These are phyloP conservation scores for Formicarius rufipectus DNA, from an alignment of 2,113 vertebrate species.

Conservation along the genomic window DNA sequence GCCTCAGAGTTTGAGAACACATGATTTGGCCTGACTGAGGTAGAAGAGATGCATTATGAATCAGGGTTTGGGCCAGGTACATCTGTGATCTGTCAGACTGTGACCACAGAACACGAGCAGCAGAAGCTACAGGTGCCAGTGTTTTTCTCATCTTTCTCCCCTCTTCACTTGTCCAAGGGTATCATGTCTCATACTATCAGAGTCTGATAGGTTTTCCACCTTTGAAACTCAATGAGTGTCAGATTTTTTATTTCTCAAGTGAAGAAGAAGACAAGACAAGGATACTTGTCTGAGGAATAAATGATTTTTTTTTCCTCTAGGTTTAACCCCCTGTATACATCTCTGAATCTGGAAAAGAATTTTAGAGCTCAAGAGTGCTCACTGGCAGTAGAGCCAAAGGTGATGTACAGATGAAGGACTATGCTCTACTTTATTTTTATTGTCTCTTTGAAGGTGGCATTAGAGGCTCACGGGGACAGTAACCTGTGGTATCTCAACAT, in stretches of 20 bases:
- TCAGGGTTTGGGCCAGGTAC: neutral
- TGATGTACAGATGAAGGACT: neutral
- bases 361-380: neutral
- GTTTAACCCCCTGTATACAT: neutral
- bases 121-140: neutral
- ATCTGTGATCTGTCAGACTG: neutral
- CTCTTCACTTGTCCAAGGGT: neutral
- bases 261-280: neutral
- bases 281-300: neutral
- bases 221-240: neutral
- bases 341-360: neutral
- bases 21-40: neutral
- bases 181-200: neutral
- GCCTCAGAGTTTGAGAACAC: neutral
- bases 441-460: neutral
- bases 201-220: neutral
- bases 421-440: neutral
- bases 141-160: neutral
- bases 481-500: neutral
- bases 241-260: neutral
- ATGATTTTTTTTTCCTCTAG: neutral
- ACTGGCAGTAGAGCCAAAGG: neutral
- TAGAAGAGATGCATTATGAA: neutral
- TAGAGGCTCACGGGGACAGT: neutral
- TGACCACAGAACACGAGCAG: neutral